Evolutionary conservation across 2,888 invertebrate genomes (phyloP), one percentile per base, ranked within the genome.

Genomic region (Eucera pruinosa): DNA sequence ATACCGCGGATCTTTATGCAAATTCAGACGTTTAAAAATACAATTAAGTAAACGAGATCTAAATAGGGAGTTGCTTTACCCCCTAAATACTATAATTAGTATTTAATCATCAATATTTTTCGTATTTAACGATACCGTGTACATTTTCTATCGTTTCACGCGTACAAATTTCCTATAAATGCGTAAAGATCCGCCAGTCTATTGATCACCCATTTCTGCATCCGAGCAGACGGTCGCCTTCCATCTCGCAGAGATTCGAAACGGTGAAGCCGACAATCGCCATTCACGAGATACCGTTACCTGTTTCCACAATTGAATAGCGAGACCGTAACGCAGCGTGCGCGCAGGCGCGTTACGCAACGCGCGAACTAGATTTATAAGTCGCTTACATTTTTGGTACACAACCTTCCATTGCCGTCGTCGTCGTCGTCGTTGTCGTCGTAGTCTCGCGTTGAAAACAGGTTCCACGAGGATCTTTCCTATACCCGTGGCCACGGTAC

Each of bases 281-380:
- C 76, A 80, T 82, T 82, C 81, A 71, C 30, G 58, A 13, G 54
- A 66, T 80, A 82, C 81, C 81, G 83, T 82, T 82, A 80, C 71
- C 68, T 43, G 68, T 77, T 68, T 68, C 68, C 48, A 77, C 77
- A 68, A 77, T 77, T 65, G 68, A 77, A 77, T 77, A 36, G 47
- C 47, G 39, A 41, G 33, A 25, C 45, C 15, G 23, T 52, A 52
- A 41, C 48, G 11, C 30, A 7, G 36, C 9, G 39, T 7, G 7
- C 7, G 7, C 6, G 13, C 13, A 5, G 6, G 23, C 62, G 45
- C 27, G 64, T 77, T 62, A 50, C 62, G 39, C 62, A 64, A 64
- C 41, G 5, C 23, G 25, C 33, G 54, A 68, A 77, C 64, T 64
- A 77, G 64, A 77, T 76, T 77, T 68, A 58, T 68, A 76, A 77